Evolutionary conservation across 2,888 invertebrate genomes (phyloP), one percentile per base, ranked within the genome.

Genomic region (Hybos culiciformis): DNA sequence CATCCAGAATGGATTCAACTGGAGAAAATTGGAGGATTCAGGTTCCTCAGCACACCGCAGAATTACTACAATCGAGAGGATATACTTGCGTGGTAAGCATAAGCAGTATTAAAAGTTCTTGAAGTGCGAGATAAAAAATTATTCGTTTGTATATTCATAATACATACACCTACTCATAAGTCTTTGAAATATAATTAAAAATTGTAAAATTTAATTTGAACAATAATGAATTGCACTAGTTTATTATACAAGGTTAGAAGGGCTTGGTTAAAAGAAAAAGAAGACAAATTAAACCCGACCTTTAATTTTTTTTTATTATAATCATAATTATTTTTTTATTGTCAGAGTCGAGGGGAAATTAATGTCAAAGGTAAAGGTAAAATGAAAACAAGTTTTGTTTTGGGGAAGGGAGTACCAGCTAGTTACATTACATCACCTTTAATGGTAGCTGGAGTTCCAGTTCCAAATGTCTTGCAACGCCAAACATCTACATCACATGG

Each of bases 1-100:
- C 94, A 3, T 87, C 91, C n/a, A 74, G 94, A 29, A 96, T 94
- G 94, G 94, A 96, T 66, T 85, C 85, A 26, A 92, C 90, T 0
- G 94, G 94, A 2, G 75, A 79, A 32, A 80, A 84, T 70, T 88
- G 85, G 54, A 76, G 80, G 47, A 87, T 96, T 51, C 94, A 96
- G 71, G 91, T 93, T 47, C 85, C 90, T 14, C 77, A 77, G 53
- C 78, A 80, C 46, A 83, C 86, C 12, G 86, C 85, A n/a, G 77
- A 78, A 66, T 78, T 84, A 54, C 60, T 66, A n/a, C 54, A 55
- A 46, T 47, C 51, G 0, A 61, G 60, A 19, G 67, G 67, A 15
- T 67, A 65, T 41, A 63, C 63, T 1, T 67, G 66, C 52, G 55
- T 62, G 55, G 67, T 66, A 53, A 50, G 54, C 46, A n/a, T n/a